Base-by-base conservation (phyloP, 2,888 invertebrate genomes). In the Proisotoma minuta region DNA sequence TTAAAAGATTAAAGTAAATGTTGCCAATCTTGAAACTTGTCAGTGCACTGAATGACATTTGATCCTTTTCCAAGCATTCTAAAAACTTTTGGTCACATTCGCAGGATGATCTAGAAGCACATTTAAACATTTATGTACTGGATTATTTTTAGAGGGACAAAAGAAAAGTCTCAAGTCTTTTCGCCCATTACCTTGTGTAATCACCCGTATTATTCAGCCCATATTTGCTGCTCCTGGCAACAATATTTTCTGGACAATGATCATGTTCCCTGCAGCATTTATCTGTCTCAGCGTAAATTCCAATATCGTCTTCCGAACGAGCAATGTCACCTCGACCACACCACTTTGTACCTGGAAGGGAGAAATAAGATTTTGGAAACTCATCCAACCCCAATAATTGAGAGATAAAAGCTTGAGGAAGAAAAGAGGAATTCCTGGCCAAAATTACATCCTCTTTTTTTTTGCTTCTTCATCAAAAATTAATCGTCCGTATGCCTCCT, bases 1-100 rank as follows among this genome's bases (percentile, higher is more conserved):
- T 83, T 43, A 88, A 78, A 66, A 88, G 79, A 74, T 87, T 86
- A 79, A 89, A 89, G 78, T 87, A 89, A 0, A 87, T 85, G 27
- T 82, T 78, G 1, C 87, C 87, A 49, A 87, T 83, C 76, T 84
- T 82, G 39, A 71, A 68, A 53, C 73, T 73, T 8, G 72, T 69
- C 0, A 79, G 78, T 0, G 85, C 81, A 2, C 85, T 78, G 59
- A 83, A 10, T 5, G 20, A 65, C 0, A 81, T 81, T 69, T 79
- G 79, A 51, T 82, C 84, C 56, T 80, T 78, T 62, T 82, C 83
- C 58, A 89, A 80, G 72, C 89, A 89, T 0, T 81, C 77, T 22
- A 85, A 83, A 77, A 89, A 89, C 71, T 80, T 79, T 0, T 78
- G 75, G 77, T 89, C 88, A 73, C 89, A 89, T 53, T 81, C 80